These are phyloP conservation scores for Parapristionchus giblindavisi DNA, from an alignment of 2,888 invertebrate genomes.

Conservation along the genomic window DNA sequence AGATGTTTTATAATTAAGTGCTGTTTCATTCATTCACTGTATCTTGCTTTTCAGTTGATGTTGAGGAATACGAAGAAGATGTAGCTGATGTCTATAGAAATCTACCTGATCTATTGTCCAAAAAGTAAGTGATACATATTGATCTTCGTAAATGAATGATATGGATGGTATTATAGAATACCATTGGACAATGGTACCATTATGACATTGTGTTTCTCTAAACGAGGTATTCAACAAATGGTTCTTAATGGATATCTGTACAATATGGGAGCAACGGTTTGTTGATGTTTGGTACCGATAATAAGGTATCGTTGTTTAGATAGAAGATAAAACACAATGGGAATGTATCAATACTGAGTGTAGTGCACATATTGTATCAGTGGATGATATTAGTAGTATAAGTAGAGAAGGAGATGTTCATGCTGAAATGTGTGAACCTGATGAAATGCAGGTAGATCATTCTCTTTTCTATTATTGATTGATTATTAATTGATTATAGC, in stretches of 20 bases:
- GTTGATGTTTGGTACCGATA: neutral
- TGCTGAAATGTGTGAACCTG: neutral
- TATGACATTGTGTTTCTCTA: conserved; percentile 49
- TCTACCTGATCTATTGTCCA: conserved; percentile 36
- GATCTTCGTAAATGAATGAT: neutral
- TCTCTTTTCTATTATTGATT: too few relatives aligned
- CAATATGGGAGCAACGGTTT: conserved; percentile 38
- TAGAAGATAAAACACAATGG: neutral
- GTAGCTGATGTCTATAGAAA: neutral
- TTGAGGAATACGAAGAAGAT: conserved; percentile 8
- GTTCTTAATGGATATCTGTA: conserved; percentile 48
- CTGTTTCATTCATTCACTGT: neutral
- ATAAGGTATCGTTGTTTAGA: neutral
- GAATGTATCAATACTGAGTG: conserved; percentile 21
- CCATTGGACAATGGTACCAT: conserved; percentile 8
- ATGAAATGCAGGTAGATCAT: conserved; percentile 1
- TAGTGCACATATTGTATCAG: neutral
- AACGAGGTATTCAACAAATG: conserved; percentile 48
- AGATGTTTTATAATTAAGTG: neutral
- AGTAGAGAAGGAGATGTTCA: neutral
- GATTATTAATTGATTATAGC: conserved; percentile 30
- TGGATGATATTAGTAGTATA: neutral
- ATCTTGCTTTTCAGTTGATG: conserved; percentile 4
- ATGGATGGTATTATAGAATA: neutral
- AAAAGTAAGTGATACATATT: neutral